These are phyloP conservation scores for Campaea margaritaria DNA, from an alignment of 2,888 invertebrate species.

Conservation along the genomic window DNA sequence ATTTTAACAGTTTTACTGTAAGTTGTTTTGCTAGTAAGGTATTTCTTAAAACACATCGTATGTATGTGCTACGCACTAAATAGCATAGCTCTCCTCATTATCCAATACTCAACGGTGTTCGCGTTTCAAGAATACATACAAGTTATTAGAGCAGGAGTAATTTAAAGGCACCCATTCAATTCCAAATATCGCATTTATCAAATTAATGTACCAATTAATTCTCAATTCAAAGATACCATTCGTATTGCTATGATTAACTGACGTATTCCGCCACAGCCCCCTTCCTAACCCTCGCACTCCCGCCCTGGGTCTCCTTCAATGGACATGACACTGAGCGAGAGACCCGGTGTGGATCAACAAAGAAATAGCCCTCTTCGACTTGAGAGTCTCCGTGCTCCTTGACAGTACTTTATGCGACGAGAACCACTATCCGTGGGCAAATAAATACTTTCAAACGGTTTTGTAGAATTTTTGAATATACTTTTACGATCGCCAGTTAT, in stretches of 20 bases:
- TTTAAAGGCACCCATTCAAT: not conserved
- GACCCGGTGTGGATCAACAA: constrained; percentile 55
- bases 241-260: not conserved
- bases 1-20: not conserved
- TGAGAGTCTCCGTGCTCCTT: constrained; percentile 10
- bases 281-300: constrained; percentile 1
- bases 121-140: not conserved
- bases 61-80: not conserved
- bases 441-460: constrained; percentile 11
- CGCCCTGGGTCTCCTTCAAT: constrained; percentile 53
- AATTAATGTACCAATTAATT: not conserved
- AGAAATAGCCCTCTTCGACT: constrained; percentile 50
- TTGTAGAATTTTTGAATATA: not conserved
- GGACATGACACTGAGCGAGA: constrained; percentile 56
- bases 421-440: constrained; percentile 14
- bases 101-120: not conserved
- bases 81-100: not conserved
- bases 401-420: constrained; percentile 15
- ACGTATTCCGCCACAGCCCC: not conserved
- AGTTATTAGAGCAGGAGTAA: not conserved
- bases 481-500: not conserved
- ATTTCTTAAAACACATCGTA: not conserved
- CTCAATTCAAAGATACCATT: not conserved
- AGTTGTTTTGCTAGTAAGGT: not conserved
- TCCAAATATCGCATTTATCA: not conserved